Evolutionary conservation across 2,113 vertebrate genomes (phyloP), one percentile per base, ranked within the genome.

Genomic region (Syrmaticus mikado): DNA sequence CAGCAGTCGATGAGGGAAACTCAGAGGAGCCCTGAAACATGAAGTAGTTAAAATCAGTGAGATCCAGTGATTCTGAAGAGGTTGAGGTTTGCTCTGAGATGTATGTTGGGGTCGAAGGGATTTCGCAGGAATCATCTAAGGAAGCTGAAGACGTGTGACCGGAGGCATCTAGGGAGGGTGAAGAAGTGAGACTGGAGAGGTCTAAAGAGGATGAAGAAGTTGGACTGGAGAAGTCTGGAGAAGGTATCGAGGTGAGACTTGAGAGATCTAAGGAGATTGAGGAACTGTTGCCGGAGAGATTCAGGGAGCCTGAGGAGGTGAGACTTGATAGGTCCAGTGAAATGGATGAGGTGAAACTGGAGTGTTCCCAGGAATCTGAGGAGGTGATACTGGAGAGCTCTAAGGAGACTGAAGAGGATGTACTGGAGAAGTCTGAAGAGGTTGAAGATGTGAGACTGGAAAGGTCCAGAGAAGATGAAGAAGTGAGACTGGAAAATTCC

Each of bases 271-370:
- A 87, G 71, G 95, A 97, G 90, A 85, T 12, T 30, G 96, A 97
- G 55, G 94, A 97, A 13, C 85, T 87, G 66, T 92, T 9, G 0
- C 70, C 72, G 58, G 93, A 96, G 81, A 93, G 67, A 71, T 96
- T 95, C 55, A 8, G 62, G 20, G 97, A 97, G 22, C 48, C 77
- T 25, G 94, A 92, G 38, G 97, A 96, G 41, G 92, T 83, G 83
- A 89, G 25, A 64, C 95, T 97, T 60, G 96, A 96, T 41, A 96
- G 86, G 57, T 97, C 96, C 94, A 93, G 89, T 20, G 97, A 97
- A 87, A 93, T 9, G 0, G 96, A 97, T n/a, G 96, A 96, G 30
- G 83, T 82, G 60, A 94, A 90, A 81, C 95, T 97, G 90, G 97
- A 97, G 84, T 19, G 38, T 45, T 97, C 97, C 91, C 95, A 94